Percentiles rank a stretch among this genome's conserved stretches.
Evolutionary conservation across 2,888 invertebrate species (phyloP).

Genomic region (Dascillus cervinus): DNA sequence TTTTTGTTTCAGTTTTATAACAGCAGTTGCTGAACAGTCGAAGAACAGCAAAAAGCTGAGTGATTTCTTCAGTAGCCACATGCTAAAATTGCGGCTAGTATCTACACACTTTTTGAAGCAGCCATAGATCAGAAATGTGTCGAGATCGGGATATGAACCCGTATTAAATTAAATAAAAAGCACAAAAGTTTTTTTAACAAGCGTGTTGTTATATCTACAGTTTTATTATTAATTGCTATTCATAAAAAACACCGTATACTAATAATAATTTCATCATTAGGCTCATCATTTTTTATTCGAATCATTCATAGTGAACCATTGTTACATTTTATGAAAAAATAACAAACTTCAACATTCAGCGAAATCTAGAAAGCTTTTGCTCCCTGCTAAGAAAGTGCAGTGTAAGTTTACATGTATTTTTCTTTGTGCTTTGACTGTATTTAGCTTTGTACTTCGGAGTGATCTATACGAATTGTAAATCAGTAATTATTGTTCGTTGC

Average conservation of each 20-base stretch:
- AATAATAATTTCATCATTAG: too few species aligned
- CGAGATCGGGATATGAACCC: constrained; percentile 70
- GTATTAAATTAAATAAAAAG: constrained; percentile 17
- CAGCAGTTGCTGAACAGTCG: too few species aligned
- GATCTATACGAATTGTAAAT: background rate
- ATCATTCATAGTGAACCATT: background rate
- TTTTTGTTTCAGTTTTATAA: too few species aligned
- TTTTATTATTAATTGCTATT: too few species aligned
- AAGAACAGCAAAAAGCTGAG: constrained; percentile 17
- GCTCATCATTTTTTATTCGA: too few species aligned
- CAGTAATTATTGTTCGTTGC: background rate
- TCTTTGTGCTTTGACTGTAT: constrained; percentile 2
- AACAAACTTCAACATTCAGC: constrained; percentile 27
- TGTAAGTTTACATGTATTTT: constrained; percentile 22
- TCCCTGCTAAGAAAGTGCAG: constrained; percentile 30
- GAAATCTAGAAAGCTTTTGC: constrained; percentile 28
- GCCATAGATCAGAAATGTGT: constrained; percentile 73
- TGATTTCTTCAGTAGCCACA: constrained; percentile 41
- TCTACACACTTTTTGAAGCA: constrained; percentile 90
- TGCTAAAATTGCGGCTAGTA: constrained; percentile 89
- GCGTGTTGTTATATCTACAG: too few species aligned
- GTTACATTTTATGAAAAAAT: too few species aligned
- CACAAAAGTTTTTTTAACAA: background rate
- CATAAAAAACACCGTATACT: too few species aligned
- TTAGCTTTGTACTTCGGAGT: too few species aligned